Evolutionary conservation across 2,797 vertebrate species (phyloP).

Genomic region (Takifugu rubripes): DNA sequence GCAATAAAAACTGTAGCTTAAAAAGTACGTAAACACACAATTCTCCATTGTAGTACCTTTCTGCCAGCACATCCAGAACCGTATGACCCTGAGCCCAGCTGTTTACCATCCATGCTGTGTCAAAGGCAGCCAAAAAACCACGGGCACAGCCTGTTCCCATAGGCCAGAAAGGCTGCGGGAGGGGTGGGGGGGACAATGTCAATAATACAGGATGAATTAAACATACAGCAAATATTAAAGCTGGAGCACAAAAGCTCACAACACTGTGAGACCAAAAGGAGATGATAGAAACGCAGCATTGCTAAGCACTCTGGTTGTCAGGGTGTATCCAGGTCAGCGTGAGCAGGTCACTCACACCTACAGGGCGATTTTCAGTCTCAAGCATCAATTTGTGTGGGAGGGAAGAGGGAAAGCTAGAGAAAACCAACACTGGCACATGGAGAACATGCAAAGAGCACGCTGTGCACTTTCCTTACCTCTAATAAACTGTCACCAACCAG

Average conservation of each 20-base stretch:
- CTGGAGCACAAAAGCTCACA: not conserved
- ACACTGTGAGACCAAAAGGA: too few species aligned
- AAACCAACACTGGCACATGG: too few species aligned
- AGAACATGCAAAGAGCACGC: too few species aligned
- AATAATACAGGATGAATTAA: not conserved
- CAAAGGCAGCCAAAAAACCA: conserved; percentile 94
- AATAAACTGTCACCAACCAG: conserved; percentile 96
- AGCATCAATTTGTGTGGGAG: too few species aligned
- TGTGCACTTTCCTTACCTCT: conserved; percentile 77
- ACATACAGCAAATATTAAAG: not conserved
- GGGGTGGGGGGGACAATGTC: conserved; percentile 9
- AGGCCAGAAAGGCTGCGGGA: conserved; percentile 93
- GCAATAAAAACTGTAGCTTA: not conserved
- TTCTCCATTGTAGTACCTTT: conserved; percentile 77
- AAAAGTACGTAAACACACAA: not conserved
- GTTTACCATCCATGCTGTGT: conserved; percentile 95
- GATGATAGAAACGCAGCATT: too few species aligned
- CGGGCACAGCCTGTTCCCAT: conserved; percentile 98
- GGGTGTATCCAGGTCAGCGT: too few species aligned
- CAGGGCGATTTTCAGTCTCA: too few species aligned
- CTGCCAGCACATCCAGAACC: conserved; percentile 88
- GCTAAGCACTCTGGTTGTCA: too few species aligned
- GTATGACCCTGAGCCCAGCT: conserved; percentile 87
- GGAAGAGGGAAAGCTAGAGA: too few species aligned
- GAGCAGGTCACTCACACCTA: too few species aligned